phyloP scores from a whole-genome alignment of 2,797 vertebrate species.

The Linurgus olivaceus region DNA sequence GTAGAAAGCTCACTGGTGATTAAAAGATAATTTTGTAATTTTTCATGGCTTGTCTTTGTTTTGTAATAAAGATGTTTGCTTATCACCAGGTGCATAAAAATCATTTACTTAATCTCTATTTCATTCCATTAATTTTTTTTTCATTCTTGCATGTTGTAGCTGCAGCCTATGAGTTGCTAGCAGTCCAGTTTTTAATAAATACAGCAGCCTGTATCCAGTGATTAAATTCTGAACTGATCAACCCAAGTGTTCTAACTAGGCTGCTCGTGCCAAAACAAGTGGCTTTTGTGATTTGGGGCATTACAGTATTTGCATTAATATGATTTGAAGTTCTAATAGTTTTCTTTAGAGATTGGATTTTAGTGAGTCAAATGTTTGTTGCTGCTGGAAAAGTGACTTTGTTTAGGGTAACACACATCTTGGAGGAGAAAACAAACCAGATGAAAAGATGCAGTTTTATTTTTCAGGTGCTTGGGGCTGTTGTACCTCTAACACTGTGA shows the following conservation, averaged over 20 bases:
- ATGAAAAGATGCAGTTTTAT: neutral
- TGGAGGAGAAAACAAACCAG: neutral
- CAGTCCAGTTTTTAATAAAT: slow-evolving; percentile 30
- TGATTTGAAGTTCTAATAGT: neutral
- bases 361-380: neutral
- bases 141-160: neutral
- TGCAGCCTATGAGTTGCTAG: neutral
- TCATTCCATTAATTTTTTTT: slow-evolving; percentile 43
- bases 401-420: neutral
- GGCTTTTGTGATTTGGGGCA: slow-evolving; percentile 11
- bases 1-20: slow-evolving; percentile 55
- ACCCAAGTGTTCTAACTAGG: neutral
- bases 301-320: neutral
- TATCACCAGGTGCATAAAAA: slow-evolving; percentile 59
- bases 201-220: neutral
- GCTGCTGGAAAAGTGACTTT: neutral
- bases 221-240: slow-evolving; percentile 35
- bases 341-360: neutral
- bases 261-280: neutral
- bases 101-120: slow-evolving; percentile 55
- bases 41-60: slow-evolving; percentile 58
- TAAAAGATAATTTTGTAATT: slow-evolving; percentile 71
- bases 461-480: neutral
- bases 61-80: slow-evolving; percentile 63
- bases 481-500: neutral